Percentiles rank a stretch among this genome's conserved stretches.
Evolutionary conservation across 1,140 invertebrate species (phyloP).

Genomic region (Platyura marginata): DNA sequence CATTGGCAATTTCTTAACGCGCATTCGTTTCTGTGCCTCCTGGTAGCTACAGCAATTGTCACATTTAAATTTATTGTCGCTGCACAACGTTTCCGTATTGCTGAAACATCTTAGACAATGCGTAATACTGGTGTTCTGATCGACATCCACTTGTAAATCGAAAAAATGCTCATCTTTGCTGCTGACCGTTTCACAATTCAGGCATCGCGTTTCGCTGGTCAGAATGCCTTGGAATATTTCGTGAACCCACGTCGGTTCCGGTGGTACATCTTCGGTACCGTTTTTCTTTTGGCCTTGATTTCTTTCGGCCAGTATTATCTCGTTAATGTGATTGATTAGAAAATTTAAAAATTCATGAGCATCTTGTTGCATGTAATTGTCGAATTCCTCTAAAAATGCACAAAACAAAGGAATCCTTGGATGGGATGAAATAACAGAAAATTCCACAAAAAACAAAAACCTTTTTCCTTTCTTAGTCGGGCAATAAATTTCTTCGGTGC

Average conservation of each 20-base stretch:
- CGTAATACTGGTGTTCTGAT: conserved; percentile 98
- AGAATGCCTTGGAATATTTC: conserved; percentile 99
- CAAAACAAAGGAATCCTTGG: no score
- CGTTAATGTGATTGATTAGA: conserved; percentile 91
- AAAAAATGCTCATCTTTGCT: conserved; percentile 99
- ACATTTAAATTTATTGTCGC: conserved; percentile 99
- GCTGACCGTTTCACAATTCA: conserved; percentile 98
- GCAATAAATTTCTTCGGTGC: conserved; percentile 99
- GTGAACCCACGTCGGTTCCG: conserved; percentile 96
- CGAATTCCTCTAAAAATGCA: conserved; percentile 94
- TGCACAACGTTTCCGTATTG: conserved; percentile 96
- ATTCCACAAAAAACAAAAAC: conserved; percentile 42
- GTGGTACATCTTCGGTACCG: conserved; percentile 28
- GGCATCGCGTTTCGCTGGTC: conserved; percentile 95
- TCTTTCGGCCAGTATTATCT: conserved; percentile 77
- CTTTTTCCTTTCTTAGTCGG: conserved; percentile 94
- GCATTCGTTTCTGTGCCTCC: conserved; percentile 93
- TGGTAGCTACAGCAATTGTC: conserved; percentile 99
- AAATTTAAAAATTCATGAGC: conserved; percentile 99
- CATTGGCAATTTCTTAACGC: conserved; percentile 95
- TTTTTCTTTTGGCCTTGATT: conserved; percentile 44
- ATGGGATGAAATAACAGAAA: conserved; percentile 1
- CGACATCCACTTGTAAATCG: conserved; percentile 96
- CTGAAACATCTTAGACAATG: conserved; percentile 96
- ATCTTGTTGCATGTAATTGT: conserved; percentile 99